These are phyloP conservation scores for human DNA, from an alignment of 2,113 vertebrate genomes.

Conservation along the genomic window DNA sequence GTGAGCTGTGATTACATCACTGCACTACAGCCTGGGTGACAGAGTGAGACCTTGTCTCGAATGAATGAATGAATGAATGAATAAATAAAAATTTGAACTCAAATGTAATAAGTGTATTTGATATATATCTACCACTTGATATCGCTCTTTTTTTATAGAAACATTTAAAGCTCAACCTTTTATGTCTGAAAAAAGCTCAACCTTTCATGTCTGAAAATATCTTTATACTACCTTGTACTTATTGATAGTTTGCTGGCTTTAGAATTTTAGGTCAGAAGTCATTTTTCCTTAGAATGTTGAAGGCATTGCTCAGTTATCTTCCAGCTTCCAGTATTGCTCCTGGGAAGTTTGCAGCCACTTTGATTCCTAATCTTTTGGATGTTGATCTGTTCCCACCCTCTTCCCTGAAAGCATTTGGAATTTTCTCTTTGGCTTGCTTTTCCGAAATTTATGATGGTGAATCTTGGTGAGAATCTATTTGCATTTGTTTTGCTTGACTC, in stretches of 20 bases:
- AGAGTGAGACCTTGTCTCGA: background rate
- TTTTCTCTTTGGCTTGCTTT: constrained; percentile 29
- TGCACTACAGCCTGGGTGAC: background rate
- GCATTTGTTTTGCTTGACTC: background rate
- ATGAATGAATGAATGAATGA: background rate
- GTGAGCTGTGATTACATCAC: background rate
- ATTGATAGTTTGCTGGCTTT: background rate
- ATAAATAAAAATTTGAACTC: constrained; percentile 5
- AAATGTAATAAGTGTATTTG: background rate
- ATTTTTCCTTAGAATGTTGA: background rate
- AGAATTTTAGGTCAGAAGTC: constrained; percentile 5
- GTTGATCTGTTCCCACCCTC: background rate
- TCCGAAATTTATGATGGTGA: constrained; percentile 41
- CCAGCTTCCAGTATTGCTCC: background rate
- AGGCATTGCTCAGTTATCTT: background rate
- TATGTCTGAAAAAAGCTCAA: background rate
- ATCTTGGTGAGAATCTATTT: background rate
- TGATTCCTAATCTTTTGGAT: background rate
- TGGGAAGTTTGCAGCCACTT: background rate
- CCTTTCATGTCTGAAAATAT: constrained; percentile 21
- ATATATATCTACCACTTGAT: background rate
- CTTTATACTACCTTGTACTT: background rate
- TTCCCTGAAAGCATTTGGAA: background rate
- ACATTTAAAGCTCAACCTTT: background rate
- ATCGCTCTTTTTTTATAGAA: background rate